Conservation (phyloP, 2,888 invertebrate species). For the Hymenopus coronatus region DNA sequence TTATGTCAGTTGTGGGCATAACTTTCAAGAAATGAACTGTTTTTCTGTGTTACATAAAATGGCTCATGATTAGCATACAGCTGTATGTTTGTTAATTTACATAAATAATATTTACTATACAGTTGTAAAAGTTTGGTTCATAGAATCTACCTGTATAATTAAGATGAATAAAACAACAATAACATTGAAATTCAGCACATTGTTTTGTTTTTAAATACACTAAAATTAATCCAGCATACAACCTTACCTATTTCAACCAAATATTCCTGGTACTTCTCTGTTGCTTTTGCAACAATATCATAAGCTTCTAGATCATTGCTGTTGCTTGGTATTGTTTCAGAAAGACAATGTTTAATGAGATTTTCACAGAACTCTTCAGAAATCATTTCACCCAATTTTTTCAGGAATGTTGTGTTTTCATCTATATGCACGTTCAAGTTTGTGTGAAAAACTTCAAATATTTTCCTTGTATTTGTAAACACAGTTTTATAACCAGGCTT, state of each 20-base stretch:
- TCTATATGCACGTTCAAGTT: conserved; percentile 54
- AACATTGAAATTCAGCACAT: too few relatives aligned
- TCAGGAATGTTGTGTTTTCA: conserved; percentile 51
- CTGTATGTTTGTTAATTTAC: too few relatives aligned
- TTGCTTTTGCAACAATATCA: conserved; percentile 59
- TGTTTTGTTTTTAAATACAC: too few relatives aligned
- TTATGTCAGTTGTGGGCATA: too few relatives aligned
- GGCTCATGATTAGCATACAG: too few relatives aligned
- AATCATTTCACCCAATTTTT: conserved; percentile 51
- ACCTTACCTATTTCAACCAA: conserved; percentile 51
- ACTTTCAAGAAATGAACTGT: too few relatives aligned
- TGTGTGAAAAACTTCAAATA: conserved; percentile 58
- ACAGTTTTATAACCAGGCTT: conserved; percentile 2
- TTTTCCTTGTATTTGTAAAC: conserved; percentile 39
- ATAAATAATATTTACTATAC: too few relatives aligned
- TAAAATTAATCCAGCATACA: background rate
- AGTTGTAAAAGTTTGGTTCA: too few relatives aligned
- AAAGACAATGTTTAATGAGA: conserved; percentile 70
- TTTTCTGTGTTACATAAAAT: too few relatives aligned
- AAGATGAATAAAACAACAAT: too few relatives aligned
- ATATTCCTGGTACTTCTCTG: conserved; percentile 62
- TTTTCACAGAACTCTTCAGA: conserved; percentile 60
- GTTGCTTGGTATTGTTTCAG: conserved; percentile 72
- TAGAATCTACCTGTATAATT: too few relatives aligned
- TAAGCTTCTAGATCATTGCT: conserved; percentile 68